phyloP scores from a whole-genome alignment of 2,888 invertebrate species.

The Euclidia mi region DNA sequence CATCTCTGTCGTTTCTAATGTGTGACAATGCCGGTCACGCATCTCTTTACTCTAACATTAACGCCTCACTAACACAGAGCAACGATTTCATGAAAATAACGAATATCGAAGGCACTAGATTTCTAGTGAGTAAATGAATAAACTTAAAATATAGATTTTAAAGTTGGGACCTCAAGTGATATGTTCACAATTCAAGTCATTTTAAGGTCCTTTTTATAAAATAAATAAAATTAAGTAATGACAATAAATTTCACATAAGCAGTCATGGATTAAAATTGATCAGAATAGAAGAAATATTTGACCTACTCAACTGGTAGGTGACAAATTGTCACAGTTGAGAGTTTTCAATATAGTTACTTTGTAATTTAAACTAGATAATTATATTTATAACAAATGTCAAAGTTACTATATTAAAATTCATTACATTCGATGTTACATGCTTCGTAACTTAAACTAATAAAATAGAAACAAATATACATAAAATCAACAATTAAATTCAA shows the following conservation, averaged over 20 bases:
- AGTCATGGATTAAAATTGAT: not conserved
- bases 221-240: not conserved
- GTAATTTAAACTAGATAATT: no score
- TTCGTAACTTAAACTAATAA: conserved; percentile 34
- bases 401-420: conserved; percentile 29
- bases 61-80: conserved; percentile 84
- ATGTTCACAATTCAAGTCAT: conserved; percentile 57
- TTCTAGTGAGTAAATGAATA: conserved; percentile 74
- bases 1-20: conserved; percentile 13
- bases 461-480: conserved; percentile 31
- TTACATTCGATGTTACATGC: conserved; percentile 39
- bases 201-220: conserved; percentile 43
- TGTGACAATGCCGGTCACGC: conserved; percentile 42
- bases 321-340: no score
- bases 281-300: no score
- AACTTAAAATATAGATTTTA: conserved; percentile 21
- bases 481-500: conserved; percentile 17
- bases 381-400: conserved; percentile 9
- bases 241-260: not conserved
- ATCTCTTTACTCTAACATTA: conserved; percentile 59
- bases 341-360: no score
- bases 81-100: conserved; percentile 68
- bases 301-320: no score
- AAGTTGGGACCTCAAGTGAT: conserved; percentile 45
- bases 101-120: conserved; percentile 84